These are phyloP conservation scores for Tetranychus truncatus DNA, from an alignment of 2,888 invertebrate species.

Conservation along the genomic window DNA sequence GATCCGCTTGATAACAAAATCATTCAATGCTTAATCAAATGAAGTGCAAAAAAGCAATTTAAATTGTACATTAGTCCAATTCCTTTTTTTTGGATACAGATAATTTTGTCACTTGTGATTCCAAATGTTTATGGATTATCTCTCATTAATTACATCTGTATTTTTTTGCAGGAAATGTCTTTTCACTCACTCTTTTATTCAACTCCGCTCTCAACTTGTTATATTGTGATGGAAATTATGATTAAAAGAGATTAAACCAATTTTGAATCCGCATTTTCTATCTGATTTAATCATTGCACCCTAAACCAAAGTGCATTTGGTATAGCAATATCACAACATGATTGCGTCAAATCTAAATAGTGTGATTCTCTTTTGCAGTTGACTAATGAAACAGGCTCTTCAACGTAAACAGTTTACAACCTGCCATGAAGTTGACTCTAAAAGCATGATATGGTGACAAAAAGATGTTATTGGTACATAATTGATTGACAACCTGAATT, in stretches of 20 bases:
- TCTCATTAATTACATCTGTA: neutral
- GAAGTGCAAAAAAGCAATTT: neutral
- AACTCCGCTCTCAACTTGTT: neutral
- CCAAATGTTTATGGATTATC: neutral
- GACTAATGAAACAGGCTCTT: too few species aligned
- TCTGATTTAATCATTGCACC: neutral
- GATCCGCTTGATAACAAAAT: neutral
- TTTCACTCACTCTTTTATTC: neutral
- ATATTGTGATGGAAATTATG: neutral
- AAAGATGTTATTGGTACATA: too few species aligned
- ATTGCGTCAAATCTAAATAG: too few species aligned
- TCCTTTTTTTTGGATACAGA: neutral
- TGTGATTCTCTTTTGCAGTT: too few species aligned
- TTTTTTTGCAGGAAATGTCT: neutral
- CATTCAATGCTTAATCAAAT: neutral
- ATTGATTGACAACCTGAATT: too few species aligned
- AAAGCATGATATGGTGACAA: too few species aligned
- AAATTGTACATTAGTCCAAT: neutral
- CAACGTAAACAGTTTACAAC: too few species aligned
- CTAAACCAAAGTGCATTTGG: too few species aligned
- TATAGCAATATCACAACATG: too few species aligned
- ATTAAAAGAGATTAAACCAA: neutral
- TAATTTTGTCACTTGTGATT: neutral
- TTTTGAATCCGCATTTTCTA: neutral
- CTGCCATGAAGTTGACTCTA: too few species aligned